Percentiles rank a stretch among this genome's conserved stretches.
phyloP scores from a whole-genome alignment of 2,888 invertebrate species.

The Andrena chrysosceles region DNA sequence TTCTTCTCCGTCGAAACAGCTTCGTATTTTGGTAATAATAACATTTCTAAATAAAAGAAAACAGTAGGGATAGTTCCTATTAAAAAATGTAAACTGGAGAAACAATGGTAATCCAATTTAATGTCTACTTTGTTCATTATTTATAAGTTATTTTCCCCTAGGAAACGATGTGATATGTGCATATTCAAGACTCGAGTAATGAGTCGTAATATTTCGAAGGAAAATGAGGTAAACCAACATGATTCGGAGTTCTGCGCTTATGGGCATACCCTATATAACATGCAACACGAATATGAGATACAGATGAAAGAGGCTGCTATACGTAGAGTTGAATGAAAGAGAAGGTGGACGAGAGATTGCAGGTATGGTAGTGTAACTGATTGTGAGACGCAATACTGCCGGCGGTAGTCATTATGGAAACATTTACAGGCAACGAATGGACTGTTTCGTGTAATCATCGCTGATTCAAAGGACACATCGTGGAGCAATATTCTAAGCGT shows the following conservation, averaged over 20 bases:
- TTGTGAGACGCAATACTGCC: background rate
- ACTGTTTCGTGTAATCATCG: conserved; percentile 36
- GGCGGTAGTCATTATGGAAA: conserved; percentile 3
- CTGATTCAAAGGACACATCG: conserved; percentile 37
- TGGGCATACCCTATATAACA: conserved; percentile 25
- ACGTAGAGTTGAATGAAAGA: conserved; percentile 32
- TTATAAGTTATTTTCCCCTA: background rate
- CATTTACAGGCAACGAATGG: conserved; percentile 26
- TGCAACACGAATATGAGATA: conserved; percentile 40
- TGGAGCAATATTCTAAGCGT: conserved; percentile 1
- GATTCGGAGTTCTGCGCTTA: conserved; percentile 41
- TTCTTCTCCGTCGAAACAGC: background rate
- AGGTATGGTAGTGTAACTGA: conserved; percentile 3
- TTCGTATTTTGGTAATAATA: background rate
- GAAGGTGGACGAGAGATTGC: conserved; percentile 42
- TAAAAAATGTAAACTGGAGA: too few species aligned
- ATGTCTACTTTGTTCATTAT: background rate
- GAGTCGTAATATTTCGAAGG: conserved; percentile 56
- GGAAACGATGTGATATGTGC: background rate
- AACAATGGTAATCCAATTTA: background rate
- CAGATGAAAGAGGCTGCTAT: conserved; percentile 32
- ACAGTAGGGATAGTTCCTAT: too few species aligned
- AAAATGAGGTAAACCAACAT: conserved; percentile 55
- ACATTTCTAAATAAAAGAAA: background rate
- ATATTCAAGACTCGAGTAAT: conserved; percentile 39